phyloP scores from a whole-genome alignment of 1,140 invertebrate species.

The Halesus radiatus region DNA sequence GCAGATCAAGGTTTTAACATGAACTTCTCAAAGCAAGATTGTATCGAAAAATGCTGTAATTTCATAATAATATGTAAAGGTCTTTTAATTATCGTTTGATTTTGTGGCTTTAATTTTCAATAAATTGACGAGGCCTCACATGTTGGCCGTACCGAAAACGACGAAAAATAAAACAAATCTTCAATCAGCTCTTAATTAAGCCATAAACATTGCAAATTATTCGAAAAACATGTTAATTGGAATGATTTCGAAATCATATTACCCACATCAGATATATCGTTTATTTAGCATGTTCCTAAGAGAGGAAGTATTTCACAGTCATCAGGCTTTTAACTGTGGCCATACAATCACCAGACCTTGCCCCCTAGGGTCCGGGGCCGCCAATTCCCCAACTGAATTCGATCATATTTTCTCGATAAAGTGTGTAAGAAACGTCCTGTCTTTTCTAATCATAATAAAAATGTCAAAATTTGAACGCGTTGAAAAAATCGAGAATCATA shows the following conservation, averaged over 20 bases:
- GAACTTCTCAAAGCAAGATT: neutral
- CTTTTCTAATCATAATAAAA: too few species aligned
- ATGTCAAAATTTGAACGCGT: too few species aligned
- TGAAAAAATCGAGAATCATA: too few species aligned
- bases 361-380: neutral
- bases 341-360: neutral
- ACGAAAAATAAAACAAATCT: constrained; percentile 26
- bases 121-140: constrained; percentile 16
- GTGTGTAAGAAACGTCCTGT: neutral
- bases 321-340: neutral
- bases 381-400: neutral
- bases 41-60: neutral
- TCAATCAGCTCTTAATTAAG: constrained; percentile 37
- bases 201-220: constrained; percentile 37
- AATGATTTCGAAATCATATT: constrained; percentile 34
- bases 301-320: neutral
- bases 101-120: constrained; percentile 8
- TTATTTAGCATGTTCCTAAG: constrained; percentile 19
- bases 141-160: constrained; percentile 5
- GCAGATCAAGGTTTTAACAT: neutral
- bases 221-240: constrained; percentile 38
- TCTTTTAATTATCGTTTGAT: neutral
- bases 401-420: constrained; percentile 8
- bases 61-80: neutral
- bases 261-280: constrained; percentile 29